These are phyloP conservation scores for Coptodon bakossiorum DNA, from an alignment of 2,113 vertebrate species.

Conservation along the genomic window DNA sequence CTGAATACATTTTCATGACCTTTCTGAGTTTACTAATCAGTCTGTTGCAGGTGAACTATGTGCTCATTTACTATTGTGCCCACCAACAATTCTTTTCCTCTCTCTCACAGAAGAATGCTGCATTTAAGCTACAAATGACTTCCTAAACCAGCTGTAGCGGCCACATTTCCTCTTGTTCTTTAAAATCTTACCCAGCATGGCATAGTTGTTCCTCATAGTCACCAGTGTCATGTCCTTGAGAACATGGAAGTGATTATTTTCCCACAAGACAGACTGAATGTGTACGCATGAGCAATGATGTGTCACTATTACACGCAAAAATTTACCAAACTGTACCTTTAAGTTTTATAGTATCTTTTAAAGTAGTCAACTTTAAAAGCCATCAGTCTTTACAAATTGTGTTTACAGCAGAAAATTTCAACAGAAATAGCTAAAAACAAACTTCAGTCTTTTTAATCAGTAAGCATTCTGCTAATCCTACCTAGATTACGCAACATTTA, in stretches of 20 bases:
- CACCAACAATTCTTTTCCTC: neutral
- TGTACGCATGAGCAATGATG: neutral
- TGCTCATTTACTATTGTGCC: neutral
- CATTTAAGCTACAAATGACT: neutral
- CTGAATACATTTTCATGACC: neutral
- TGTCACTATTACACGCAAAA: neutral
- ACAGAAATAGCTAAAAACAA: neutral
- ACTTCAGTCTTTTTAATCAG: neutral
- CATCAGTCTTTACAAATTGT: neutral
- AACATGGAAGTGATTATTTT: neutral
- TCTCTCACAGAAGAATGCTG: neutral
- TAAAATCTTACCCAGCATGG: neutral
- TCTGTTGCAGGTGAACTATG: neutral
- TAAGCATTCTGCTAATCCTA: neutral
- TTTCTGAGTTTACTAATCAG: neutral
- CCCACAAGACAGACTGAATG: neutral
- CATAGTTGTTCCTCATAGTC: neutral
- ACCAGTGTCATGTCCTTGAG: neutral
- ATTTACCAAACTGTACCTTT: neutral
- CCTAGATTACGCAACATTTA: neutral
- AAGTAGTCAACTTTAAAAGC: neutral
- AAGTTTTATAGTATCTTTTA: neutral
- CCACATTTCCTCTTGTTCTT: neutral
- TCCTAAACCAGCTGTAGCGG: neutral
- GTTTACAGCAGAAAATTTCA: neutral